A percentile compares a stretch with the other conserved stretches of the same genome.
phyloP scores from a whole-genome alignment of 2,888 invertebrate species.

The Oxytorus armatus region DNA sequence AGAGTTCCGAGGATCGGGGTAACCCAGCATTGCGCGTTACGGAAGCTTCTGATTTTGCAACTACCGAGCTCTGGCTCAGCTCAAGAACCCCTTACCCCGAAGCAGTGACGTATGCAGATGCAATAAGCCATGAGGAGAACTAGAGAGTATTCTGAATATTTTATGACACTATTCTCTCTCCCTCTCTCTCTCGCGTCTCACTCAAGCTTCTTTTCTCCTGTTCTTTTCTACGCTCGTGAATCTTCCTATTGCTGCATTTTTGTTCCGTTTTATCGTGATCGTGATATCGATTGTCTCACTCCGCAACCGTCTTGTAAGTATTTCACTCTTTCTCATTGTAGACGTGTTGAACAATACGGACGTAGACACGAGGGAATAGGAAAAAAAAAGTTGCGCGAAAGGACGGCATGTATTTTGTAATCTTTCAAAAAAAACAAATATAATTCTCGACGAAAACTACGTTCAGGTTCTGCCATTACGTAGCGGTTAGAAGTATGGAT shows the following conservation, averaged over 20 bases:
- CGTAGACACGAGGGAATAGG: too few relatives aligned
- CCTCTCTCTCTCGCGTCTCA: not conserved
- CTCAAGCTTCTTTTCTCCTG: conserved; percentile 35
- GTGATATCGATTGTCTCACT: conserved; percentile 12
- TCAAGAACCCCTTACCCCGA: conserved; percentile 15
- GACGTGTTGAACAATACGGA: not conserved
- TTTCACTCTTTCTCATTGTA: not conserved
- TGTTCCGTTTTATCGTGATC: conserved; percentile 21
- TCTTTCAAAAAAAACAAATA: too few relatives aligned
- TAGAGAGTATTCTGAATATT: conserved; percentile 67
- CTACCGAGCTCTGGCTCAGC: conserved; percentile 13
- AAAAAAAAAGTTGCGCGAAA: too few relatives aligned
- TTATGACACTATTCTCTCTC: conserved; percentile 47
- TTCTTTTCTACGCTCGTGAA: conserved; percentile 35
- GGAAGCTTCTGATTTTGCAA: conserved; percentile 27
- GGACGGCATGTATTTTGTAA: too few relatives aligned
- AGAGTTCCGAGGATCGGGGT: conserved; percentile 51
- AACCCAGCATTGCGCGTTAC: too few relatives aligned
- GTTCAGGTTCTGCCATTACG: too few relatives aligned
- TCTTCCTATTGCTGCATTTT: conserved; percentile 33
- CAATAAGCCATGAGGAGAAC: conserved; percentile 67
- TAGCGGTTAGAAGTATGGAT: too few relatives aligned
- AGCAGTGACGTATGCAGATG: conserved; percentile 66
- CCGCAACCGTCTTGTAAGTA: not conserved
- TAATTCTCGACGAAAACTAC: too few relatives aligned